Base-by-base conservation (phyloP, 2,113 vertebrate species). In the Engystomops pustulosus region DNA sequence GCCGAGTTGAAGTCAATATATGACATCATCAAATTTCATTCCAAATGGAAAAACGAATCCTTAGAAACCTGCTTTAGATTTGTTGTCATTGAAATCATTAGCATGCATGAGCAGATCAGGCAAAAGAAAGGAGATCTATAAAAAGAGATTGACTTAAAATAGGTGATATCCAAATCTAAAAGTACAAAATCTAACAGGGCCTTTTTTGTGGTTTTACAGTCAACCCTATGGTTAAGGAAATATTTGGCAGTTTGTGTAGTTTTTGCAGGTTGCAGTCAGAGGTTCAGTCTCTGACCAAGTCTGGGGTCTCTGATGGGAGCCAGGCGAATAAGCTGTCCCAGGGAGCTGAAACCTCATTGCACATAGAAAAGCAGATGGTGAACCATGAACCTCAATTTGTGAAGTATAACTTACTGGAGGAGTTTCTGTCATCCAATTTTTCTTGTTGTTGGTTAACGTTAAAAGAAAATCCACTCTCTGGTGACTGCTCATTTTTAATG, bases 71-170 rank as follows among this genome's bases (percentile, higher is more conserved):
- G 75, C 51, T 60, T 58, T 53, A 27, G 75, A 38, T 58, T 78
- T 78, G 75, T 78, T 60, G 53, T 78, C 47, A 78, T 78, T 78
- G 53, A 78, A 78, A 78, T 60, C 75, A 78, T 78, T 78, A 78
- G 51, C 51, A 38, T 23, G 51, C 51, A 60, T 14, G 20, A 60
- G 51, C 51, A 58, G 51, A 38, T 41, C 75, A 78, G 20, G 20
- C 23, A 78, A 27, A 58, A 58, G n/a, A 72, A 78, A 60, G 36
- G 32, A 12, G 32, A 60, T 78, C 34, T 78, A 60, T 78, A 58
- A 78, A 41, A 78, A 60, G 20, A 78, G 12, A 20, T 25, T 23
- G 51, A 10, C 17, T 78, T 60, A 78, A 41, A 25, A 41, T 38
- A 4, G 45, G 32, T 2, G 9, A 23, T 32, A 41, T 41, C 34